Evolutionary conservation across 2,113 vertebrate species (phyloP).

Genomic region (Ictidomys tridecemlineatus): DNA sequence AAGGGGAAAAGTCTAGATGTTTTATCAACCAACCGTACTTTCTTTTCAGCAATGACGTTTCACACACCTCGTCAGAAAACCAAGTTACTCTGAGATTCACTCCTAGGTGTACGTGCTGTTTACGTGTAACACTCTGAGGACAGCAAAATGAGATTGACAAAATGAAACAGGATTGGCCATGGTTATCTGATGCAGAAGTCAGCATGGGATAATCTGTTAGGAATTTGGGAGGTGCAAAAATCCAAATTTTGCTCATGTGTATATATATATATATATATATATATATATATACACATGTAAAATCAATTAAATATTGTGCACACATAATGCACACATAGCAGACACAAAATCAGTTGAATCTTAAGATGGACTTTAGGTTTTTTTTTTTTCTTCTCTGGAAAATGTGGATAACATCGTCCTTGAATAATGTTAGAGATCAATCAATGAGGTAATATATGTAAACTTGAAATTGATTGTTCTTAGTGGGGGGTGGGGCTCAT

Average conservation of each 20-base stretch:
- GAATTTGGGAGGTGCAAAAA: neutral
- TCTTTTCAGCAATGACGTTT: neutral
- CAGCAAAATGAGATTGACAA: neutral
- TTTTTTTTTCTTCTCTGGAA: neutral
- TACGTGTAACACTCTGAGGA: neutral
- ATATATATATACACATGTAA: neutral
- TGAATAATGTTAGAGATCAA: conserved; percentile 11
- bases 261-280: neutral
- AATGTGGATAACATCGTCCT: neutral
- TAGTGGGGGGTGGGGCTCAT: neutral
- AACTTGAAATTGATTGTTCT: conserved; percentile 57
- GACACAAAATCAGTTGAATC: neutral
- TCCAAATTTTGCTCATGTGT: neutral
- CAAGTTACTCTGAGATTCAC: neutral
- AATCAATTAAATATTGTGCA: no score
- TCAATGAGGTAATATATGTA: conserved; percentile 26
- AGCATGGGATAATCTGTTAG: neutral
- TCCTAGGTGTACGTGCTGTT: neutral
- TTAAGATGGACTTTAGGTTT: neutral
- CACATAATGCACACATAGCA: neutral
- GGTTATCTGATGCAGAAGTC: neutral
- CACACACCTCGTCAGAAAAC: neutral
- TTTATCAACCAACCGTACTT: conserved; percentile 64
- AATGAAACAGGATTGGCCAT: neutral
- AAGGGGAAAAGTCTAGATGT: conserved; percentile 2